Conservation (phyloP, 2,113 vertebrate genomes). For the Gavialis gangeticus region DNA sequence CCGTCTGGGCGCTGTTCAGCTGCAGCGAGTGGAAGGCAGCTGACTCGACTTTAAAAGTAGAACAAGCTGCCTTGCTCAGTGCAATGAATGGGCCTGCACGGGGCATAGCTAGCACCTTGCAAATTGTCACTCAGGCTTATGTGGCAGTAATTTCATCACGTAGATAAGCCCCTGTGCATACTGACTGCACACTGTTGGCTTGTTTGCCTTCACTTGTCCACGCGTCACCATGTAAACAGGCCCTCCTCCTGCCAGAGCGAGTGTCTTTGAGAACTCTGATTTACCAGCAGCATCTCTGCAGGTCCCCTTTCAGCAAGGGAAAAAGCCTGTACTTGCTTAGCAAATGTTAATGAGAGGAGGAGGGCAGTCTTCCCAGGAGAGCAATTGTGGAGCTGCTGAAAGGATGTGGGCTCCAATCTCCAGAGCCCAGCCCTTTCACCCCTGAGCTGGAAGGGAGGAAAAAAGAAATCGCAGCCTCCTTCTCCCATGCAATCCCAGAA, state of each 20-base stretch:
- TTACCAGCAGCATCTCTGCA: not conserved
- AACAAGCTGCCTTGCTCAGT: not conserved
- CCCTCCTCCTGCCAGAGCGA: too few relatives aligned
- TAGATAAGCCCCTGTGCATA: too few relatives aligned
- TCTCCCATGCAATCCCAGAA: not conserved
- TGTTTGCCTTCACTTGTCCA: too few relatives aligned
- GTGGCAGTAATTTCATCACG: too few relatives aligned
- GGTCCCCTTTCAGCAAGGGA: not conserved
- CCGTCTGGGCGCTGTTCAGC: too few relatives aligned
- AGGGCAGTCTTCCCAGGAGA: not conserved
- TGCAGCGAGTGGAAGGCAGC: too few relatives aligned
- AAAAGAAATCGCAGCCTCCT: not conserved
- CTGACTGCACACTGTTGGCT: too few relatives aligned
- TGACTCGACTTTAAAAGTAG: too few relatives aligned
- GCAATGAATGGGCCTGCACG: too few relatives aligned
- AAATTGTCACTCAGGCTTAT: too few relatives aligned
- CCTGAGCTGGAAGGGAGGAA: not conserved
- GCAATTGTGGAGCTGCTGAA: not conserved
- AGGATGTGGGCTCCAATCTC: not conserved
- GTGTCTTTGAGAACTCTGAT: not conserved
- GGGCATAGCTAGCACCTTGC: too few relatives aligned
- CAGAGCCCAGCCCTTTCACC: not conserved
- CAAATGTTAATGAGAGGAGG: not conserved
- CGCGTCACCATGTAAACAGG: too few relatives aligned
- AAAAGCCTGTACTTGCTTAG: not conserved